Evolutionary conservation across 2,797 vertebrate genomes (phyloP).

Genomic region (Poecilia wingei): DNA sequence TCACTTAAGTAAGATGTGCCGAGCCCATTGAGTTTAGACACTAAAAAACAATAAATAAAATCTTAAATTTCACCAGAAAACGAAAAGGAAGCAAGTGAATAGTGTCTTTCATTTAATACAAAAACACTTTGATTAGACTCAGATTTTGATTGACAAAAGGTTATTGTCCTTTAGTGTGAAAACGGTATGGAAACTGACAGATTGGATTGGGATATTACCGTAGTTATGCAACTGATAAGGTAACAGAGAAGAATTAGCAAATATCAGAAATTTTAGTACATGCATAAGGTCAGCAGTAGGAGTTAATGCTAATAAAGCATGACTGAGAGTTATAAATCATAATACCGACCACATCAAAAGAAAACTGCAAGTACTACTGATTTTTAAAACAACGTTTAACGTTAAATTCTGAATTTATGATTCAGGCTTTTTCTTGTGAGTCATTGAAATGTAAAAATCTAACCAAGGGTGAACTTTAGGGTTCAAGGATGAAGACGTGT

Average conservation of each 20-base stretch:
- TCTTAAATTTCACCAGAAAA: not conserved
- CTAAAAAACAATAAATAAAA: too few species aligned
- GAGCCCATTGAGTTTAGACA: too few species aligned
- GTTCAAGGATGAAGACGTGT: not conserved
- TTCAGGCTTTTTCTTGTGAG: not conserved
- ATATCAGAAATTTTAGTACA: not conserved
- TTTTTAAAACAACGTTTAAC: not conserved
- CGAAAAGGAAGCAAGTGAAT: not conserved
- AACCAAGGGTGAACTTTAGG: not conserved
- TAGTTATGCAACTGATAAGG: not conserved
- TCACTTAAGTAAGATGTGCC: too few species aligned
- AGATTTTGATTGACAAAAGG: not conserved
- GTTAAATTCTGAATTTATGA: not conserved
- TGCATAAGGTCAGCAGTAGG: not conserved
- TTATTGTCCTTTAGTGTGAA: not conserved
- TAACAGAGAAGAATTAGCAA: not conserved
- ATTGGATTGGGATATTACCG: not conserved
- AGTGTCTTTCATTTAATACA: not conserved
- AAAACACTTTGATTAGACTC: not conserved
- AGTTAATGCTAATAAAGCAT: not conserved
- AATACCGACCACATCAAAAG: not conserved
- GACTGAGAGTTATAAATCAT: not conserved
- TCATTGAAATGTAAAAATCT: not conserved
- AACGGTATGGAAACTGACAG: not conserved
- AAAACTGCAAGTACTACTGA: not conserved